Evolutionary conservation across 2,113 vertebrate species (phyloP).

Genomic region (Sarotherodon lohbergeri): DNA sequence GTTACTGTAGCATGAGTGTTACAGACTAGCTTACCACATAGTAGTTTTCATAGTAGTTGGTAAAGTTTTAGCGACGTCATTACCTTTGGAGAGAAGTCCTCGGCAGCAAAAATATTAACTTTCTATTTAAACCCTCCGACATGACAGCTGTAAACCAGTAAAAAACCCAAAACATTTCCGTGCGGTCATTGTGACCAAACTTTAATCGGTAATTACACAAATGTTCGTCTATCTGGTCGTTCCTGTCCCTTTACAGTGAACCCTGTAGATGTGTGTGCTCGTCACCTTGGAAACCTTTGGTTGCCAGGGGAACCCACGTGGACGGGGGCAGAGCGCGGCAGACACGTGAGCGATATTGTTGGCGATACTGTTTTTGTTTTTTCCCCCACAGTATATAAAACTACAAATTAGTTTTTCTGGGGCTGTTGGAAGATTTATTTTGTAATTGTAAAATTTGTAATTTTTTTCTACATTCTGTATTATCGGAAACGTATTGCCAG

Average conservation of each 20-base stretch:
- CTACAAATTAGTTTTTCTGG: background rate
- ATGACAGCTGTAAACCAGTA: background rate
- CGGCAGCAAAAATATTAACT: background rate
- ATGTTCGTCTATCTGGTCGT: background rate
- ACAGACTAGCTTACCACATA: background rate
- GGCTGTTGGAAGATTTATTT: background rate
- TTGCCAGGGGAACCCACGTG: background rate
- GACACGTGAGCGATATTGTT: background rate
- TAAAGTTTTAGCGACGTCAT: background rate
- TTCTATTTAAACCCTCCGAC: background rate
- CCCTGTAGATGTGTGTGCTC: background rate
- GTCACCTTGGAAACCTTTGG: conserved; percentile 39
- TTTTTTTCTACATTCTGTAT: background rate
- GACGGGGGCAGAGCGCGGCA: background rate
- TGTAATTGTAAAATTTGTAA: background rate
- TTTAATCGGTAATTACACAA: background rate
- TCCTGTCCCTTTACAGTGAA: background rate
- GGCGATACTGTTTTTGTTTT: background rate
- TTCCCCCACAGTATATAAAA: fast-evolving
- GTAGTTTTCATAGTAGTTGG: background rate
- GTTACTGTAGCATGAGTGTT: background rate
- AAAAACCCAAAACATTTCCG: fast-evolving
- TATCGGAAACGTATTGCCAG: background rate
- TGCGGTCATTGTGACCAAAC: background rate
- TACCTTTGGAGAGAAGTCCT: background rate